phyloP scores from a whole-genome alignment of 1,140 invertebrate species.

The Bombus consobrinus region DNA sequence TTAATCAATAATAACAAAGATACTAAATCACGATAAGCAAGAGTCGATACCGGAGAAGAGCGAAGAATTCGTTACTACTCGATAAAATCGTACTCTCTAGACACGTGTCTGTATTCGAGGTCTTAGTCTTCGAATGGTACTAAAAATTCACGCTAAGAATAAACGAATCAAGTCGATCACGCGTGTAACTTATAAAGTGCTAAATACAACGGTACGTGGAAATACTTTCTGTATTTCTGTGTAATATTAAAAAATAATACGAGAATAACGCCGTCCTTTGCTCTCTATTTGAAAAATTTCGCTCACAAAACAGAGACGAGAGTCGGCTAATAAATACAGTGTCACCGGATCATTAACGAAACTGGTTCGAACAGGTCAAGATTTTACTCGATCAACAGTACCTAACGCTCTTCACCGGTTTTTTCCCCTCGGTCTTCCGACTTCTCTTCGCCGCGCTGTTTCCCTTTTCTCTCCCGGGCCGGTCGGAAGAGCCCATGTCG shows the following conservation, averaged over 20 bases:
- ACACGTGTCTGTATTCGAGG: too few relatives aligned
- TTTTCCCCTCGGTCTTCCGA: neutral
- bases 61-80: too few relatives aligned
- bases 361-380: constrained; percentile 52
- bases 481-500: neutral
- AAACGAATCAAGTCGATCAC: too few relatives aligned
- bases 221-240: too few relatives aligned
- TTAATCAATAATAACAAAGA: too few relatives aligned
- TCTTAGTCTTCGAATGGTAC: too few relatives aligned
- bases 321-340: constrained; percentile 45
- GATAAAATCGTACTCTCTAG: too few relatives aligned
- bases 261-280: neutral
- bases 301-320: neutral
- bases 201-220: too few relatives aligned
- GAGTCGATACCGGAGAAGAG: too few relatives aligned
- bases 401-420: neutral
- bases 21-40: too few relatives aligned
- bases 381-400: constrained; percentile 63
- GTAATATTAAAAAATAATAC: neutral
- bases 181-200: too few relatives aligned
- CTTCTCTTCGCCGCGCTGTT: neutral
- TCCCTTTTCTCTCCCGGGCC: constrained; percentile 8
- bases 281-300: neutral
- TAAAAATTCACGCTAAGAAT: too few relatives aligned
- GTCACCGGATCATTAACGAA: constrained; percentile 60